These are phyloP conservation scores for Myrmecophaga tridactyla DNA, from an alignment of 2,113 vertebrate species.

Conservation along the genomic window DNA sequence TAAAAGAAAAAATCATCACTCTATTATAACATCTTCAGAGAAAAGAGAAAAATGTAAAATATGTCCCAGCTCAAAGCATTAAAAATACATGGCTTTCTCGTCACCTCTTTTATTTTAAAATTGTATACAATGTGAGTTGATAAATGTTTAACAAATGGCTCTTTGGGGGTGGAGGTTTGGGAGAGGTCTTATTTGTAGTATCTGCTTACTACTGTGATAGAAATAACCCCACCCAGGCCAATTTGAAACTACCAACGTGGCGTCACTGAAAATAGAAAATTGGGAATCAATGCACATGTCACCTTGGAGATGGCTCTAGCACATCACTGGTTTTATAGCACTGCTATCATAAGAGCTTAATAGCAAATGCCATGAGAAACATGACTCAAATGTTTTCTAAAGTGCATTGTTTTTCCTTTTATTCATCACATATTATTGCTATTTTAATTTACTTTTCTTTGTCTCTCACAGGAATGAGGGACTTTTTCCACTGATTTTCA, in stretches of 20 bases:
- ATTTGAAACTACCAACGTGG: not conserved
- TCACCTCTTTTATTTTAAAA: not conserved
- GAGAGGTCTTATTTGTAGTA: not conserved
- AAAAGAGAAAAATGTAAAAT: not conserved
- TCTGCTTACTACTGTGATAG: not conserved
- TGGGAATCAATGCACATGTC: not conserved
- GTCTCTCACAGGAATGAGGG: not conserved
- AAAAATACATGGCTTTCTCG: not conserved
- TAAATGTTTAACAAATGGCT: not conserved
- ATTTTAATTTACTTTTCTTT: not conserved
- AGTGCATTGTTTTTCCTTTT: not conserved
- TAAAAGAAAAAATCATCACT: not conserved
- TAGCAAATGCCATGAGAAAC: not conserved
- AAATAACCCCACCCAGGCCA: not conserved
- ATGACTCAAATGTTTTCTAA: not conserved
- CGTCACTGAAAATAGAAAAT: not conserved
- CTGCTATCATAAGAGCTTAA: not conserved
- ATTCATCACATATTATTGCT: not conserved
- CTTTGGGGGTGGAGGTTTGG: not conserved
- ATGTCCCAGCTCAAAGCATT: not conserved
- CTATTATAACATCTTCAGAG: no score
- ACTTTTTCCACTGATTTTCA: not conserved
- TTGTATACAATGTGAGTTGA: not conserved
- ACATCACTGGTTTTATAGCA: not conserved
- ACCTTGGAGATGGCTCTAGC: accelerated